These are phyloP conservation scores for Lycia hirtaria DNA, from an alignment of 2,888 invertebrate species.

Conservation along the genomic window DNA sequence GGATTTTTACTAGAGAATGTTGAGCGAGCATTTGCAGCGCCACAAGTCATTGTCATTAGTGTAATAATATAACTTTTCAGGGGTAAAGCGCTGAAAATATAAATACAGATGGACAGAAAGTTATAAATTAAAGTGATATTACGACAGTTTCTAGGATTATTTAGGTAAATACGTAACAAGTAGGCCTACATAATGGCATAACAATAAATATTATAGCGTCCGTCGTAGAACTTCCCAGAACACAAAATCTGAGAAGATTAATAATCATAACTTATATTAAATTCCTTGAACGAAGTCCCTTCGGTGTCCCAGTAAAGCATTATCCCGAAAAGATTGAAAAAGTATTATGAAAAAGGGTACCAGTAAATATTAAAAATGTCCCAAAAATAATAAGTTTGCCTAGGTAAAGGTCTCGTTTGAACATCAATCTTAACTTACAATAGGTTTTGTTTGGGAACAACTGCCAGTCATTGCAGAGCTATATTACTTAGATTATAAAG, in stretches of 20 bases:
- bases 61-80: neutral
- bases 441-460: conserved; percentile 23
- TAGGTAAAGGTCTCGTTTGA: conserved; percentile 13
- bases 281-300: conserved; percentile 9
- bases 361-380: conserved; percentile 25
- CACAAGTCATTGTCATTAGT: neutral
- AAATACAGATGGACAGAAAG: neutral
- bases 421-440: conserved; percentile 25
- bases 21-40: too few species aligned
- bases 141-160: too few species aligned
- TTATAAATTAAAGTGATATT: conserved; percentile 12
- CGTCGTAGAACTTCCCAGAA: neutral
- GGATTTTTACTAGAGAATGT: too few species aligned
- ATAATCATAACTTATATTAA: conserved; percentile 7
- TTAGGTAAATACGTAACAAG: too few species aligned
- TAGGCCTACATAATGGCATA: too few species aligned
- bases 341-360: conserved; percentile 11
- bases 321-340: conserved; percentile 14
- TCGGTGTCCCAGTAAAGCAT: neutral
- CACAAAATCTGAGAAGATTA: neutral
- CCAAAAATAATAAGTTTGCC: conserved; percentile 14
- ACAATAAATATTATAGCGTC: neutral
- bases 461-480: conserved; percentile 17
- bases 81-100: neutral
- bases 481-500: conserved; percentile 4